phyloP scores from a whole-genome alignment of 2,888 invertebrate species.

The Ryuthela nishihirai region DNA sequence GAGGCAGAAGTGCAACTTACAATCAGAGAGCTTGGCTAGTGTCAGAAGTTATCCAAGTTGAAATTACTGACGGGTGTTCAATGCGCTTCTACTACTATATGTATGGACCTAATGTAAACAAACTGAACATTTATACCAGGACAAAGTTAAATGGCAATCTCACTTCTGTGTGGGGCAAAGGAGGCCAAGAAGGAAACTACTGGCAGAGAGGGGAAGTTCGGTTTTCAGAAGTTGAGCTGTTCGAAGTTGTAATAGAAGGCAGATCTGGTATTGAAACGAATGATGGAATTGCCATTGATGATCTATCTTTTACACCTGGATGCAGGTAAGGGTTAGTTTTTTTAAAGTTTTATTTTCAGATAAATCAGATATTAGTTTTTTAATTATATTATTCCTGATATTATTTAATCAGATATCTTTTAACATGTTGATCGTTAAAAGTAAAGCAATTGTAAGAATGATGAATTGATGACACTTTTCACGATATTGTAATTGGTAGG shows the following conservation, averaged over 20 bases:
- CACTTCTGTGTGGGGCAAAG: constrained; percentile 11
- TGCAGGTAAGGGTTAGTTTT: constrained; percentile 32
- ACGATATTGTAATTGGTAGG: no score
- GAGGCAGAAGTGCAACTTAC: neutral
- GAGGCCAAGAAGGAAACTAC: constrained; percentile 26
- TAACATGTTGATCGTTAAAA: no score
- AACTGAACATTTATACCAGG: constrained; percentile 17
- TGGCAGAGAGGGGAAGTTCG: constrained; percentile 26
- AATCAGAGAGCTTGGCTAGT: constrained; percentile 33
- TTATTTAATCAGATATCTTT: neutral
- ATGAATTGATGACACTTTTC: no score
- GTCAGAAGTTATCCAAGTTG: constrained; percentile 17
- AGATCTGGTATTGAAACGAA: constrained; percentile 5
- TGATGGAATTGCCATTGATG: constrained; percentile 38
- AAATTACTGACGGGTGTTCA: constrained; percentile 7
- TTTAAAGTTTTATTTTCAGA: neutral
- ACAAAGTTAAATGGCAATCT: neutral
- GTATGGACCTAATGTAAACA: constrained; percentile 29
- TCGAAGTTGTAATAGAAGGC: constrained; percentile 37
- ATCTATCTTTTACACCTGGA: constrained; percentile 31
- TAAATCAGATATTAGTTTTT: neutral
- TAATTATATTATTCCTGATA: neutral
- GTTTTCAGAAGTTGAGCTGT: constrained; percentile 9
- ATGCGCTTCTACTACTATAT: constrained; percentile 40
- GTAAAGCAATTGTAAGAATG: no score